These are phyloP conservation scores for Pseudorectes ferrugineus DNA, from an alignment of 2,113 vertebrate genomes.

Conservation along the genomic window DNA sequence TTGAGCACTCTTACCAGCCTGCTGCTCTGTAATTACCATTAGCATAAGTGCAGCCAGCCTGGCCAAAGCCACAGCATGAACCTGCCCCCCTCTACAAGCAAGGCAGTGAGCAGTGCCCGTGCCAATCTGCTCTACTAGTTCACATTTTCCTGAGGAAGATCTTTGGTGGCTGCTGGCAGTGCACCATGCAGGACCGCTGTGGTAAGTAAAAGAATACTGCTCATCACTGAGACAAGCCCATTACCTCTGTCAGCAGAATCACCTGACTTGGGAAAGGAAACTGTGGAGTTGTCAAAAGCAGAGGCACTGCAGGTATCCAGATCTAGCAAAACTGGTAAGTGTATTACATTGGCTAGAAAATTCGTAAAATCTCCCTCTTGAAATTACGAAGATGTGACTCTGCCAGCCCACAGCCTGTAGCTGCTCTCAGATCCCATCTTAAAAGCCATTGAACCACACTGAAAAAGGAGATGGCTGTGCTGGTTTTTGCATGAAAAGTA, in stretches of 20 bases:
- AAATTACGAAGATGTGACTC: not conserved
- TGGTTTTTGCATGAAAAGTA: not conserved
- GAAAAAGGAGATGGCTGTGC: too few relatives aligned
- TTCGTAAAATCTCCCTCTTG: not conserved
- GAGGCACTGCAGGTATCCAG: not conserved
- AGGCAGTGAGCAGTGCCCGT: accelerated
- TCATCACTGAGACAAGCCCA: not conserved
- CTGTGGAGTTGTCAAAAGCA: not conserved
- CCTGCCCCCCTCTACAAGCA: accelerated
- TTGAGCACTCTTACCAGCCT: not conserved
- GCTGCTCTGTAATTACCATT: not conserved
- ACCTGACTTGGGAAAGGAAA: not conserved
- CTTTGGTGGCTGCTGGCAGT: not conserved
- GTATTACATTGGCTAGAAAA: not conserved
- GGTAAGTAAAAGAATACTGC: not conserved
- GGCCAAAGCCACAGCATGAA: accelerated
- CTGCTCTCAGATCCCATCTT: not conserved
- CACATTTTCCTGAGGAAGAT: not conserved
- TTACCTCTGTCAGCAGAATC: not conserved
- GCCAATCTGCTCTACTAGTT: not conserved
- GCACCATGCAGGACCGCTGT: accelerated
- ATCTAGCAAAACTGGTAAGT: not conserved
- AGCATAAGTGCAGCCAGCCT: not conserved
- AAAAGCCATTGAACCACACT: not conserved
- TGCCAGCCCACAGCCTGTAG: not conserved